Base-by-base conservation (phyloP, 1,140 invertebrate genomes). In the Ctenoplectra terminalis region DNA sequence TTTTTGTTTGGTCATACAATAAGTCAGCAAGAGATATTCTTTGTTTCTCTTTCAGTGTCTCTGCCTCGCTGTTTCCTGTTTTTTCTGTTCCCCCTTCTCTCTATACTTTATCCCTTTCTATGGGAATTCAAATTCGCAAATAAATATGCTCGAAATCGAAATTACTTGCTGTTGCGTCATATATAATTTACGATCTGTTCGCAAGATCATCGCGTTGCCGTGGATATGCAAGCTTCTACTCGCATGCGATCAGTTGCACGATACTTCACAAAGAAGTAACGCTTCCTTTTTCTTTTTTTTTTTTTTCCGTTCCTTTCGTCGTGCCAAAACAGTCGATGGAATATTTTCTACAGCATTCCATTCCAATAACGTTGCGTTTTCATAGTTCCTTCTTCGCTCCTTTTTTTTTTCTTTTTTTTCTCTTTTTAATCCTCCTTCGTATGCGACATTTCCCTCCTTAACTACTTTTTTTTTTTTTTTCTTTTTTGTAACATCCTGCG, bases 1-100 rank as follows among this genome's bases (percentile, higher is more conserved):
- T 91, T 91, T 90, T 88, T 82, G 83, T 90, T 90, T 76, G 78
- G 81, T 88, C 84, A 83, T 88, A 85, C 63, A 63, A 79, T 82
- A 72, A 83, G 26, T n/a, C 43, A 72, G 56, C 75, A 60, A 75
- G 67, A 77, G 72, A 64, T 69, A 60, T 82, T 84, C 71, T 80
- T 78, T 77, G 64, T 90, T 80, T 82, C 78, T 54, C 73, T 81
- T 72, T 88, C 48, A 76, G 72, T 88, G 73, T 86, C 84, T 83
- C 61, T 87, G 72, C 61, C 84, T 72, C 60, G 74, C 87, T 87
- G 89, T 91, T 90, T 90, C 83, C 87, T 87, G 81, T 73, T 87
- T 86, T 64, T 58, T 50, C 70, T 70, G 40, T 67, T 9, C 56
- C 13, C 46, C 40, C 46, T 54, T 46, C 29, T 43, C 29, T 82